Percentiles rank a stretch among this genome's conserved stretches.
Evolutionary conservation across 2,888 invertebrate species (phyloP).

Genomic region (Aspidapion aeneum): DNA sequence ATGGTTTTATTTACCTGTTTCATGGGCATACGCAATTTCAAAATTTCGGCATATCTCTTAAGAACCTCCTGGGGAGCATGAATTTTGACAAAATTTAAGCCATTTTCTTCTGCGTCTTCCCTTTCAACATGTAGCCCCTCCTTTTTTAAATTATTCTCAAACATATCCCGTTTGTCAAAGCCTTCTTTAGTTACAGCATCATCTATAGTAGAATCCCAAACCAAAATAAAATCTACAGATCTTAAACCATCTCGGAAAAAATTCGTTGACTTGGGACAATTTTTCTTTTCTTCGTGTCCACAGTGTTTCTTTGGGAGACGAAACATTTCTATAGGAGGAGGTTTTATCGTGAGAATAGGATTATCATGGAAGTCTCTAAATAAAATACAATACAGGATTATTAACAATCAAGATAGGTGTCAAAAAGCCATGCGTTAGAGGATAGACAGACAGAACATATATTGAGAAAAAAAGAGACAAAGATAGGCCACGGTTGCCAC

Average conservation of each 20-base stretch:
- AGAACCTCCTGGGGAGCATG: constrained; percentile 83
- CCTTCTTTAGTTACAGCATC: constrained; percentile 48
- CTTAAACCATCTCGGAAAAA: constrained; percentile 68
- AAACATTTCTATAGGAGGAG: background rate
- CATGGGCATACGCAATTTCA: constrained; percentile 93
- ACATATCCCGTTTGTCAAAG: constrained; percentile 55
- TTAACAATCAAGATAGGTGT: too few species aligned
- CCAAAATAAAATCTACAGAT: constrained; percentile 75
- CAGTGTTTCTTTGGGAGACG: background rate
- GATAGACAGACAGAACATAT: too few species aligned
- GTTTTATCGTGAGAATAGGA: background rate
- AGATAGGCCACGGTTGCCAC: too few species aligned
- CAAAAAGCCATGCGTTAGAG: too few species aligned
- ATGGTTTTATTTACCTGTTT: constrained; percentile 67
- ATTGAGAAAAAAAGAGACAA: too few species aligned
- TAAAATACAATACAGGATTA: too few species aligned
- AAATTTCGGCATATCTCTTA: constrained; percentile 83
- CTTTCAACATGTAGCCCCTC: constrained; percentile 75
- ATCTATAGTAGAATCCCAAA: constrained; percentile 63
- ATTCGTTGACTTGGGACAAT: constrained; percentile 53
- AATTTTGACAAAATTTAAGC: constrained; percentile 78
- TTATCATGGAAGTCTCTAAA: background rate
- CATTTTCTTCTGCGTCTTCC: constrained; percentile 61
- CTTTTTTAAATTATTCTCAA: constrained; percentile 66
- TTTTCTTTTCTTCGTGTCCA: constrained; percentile 11